Base-by-base conservation (phyloP, 2,113 vertebrate species). In the Epinephelus cyanopodus region DNA sequence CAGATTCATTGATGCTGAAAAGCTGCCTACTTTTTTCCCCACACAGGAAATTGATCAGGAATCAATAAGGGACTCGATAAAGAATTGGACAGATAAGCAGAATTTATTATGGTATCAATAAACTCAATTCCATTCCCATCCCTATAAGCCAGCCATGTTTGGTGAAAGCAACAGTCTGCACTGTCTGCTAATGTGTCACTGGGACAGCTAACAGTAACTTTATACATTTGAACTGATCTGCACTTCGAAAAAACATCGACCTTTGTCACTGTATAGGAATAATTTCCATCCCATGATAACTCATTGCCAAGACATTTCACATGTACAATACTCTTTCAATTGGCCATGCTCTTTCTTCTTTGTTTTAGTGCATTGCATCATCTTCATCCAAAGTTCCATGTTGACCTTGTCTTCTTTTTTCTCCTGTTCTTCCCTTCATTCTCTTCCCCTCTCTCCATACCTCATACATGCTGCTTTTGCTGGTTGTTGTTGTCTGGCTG, bases 401-500 rank as follows among this genome's bases (percentile, higher is more conserved):
- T 71, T 89, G 56, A 74, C 71, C 64, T 77, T 87, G 69, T 88
- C 77, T 71, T 62, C 68, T 33, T 67, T 21, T 75, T 10, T 61
- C 29, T 78, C 48, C 27, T 33, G 25, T 57, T 82, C 58, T 69
- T 67, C 45, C 74, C 29, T 39, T 45, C 47, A 7, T 19, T 72
- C 65, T 69, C 47, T 71, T 18, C 60, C 42, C 39, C n/a, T 80
- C 69, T 82, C 45, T 69, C 56, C 60, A 56, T 72, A 63, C 68
- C 19, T 63, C 29, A 62, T 75, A 93, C 83, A 93, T 84, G 85
- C 73, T 90, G 87, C 94, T 92, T 87, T 62, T 87, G 74, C 85
- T 96, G 84, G 92, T 95, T 94, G 92, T 93, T 11, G 48, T 53
- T 84, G 71, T 78, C 52, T 80, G 47, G 82, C 81, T 87, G 71